phyloP scores from a whole-genome alignment of 1,140 invertebrate species.

The Drosophila eugracilis region DNA sequence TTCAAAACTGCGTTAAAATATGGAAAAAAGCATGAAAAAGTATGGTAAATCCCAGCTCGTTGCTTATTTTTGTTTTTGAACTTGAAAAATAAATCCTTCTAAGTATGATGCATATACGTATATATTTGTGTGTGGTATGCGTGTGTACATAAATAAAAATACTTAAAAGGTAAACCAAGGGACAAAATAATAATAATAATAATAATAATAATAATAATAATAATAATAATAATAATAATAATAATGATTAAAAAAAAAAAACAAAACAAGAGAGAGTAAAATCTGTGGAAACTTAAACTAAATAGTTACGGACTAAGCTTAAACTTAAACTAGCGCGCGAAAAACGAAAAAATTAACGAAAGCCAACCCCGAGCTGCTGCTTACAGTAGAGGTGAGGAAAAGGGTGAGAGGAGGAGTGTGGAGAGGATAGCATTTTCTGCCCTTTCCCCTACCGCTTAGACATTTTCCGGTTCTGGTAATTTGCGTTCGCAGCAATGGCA shows the following conservation, averaged over 20 bases:
- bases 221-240: conserved; percentile 14
- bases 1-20: too few species aligned
- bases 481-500: conserved; percentile 84
- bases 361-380: conserved; percentile 11
- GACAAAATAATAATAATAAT: conserved; percentile 18
- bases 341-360: conserved; percentile 1
- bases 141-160: conserved; percentile 54
- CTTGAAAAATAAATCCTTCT: too few species aligned
- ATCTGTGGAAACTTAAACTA: conserved; percentile 13
- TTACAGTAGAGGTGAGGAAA: not conserved
- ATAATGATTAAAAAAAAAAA: conserved; percentile 13
- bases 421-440: too few species aligned
- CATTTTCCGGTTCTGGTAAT: conserved; percentile 84
- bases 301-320: conserved; percentile 16
- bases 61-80: not conserved
- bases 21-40: too few species aligned
- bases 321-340: conserved; percentile 9
- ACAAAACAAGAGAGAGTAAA: conserved; percentile 11
- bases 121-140: conserved; percentile 31
- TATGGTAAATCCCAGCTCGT: not conserved
- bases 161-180: conserved; percentile 41
- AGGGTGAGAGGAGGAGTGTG: too few species aligned
- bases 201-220: conserved; percentile 21
- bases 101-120: conserved; percentile 11
- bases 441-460: conserved; percentile 47